Evolutionary conservation across 1,140 invertebrate species (phyloP), one percentile per base, ranked within the genome.

Genomic region (Pogonognathellus flavescens): DNA sequence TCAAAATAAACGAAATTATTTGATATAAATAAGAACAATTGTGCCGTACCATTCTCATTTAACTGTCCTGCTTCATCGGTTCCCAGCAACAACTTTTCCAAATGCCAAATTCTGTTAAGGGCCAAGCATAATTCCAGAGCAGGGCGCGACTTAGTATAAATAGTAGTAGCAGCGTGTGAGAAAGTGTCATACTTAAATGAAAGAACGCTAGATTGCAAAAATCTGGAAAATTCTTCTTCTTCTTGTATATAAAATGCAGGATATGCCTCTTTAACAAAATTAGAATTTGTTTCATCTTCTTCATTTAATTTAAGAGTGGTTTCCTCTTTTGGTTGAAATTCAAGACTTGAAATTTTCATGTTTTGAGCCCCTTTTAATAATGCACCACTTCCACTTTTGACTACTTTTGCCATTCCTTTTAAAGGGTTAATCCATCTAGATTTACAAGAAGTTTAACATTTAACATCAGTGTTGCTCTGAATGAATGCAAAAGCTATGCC

Each of bases 71-170:
- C 10, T 88, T 84, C 87, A 91, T 91, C 57, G 91, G 86, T 25
- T 88, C 87, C 50, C 88, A 85, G 86, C 90, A 92, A 0, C 88
- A 87, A 70, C 90, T 88, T 88, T 90, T 90, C 31, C 89, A 91
- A 85, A 90, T 89, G 80, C 88, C 88, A 88, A 89, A 91, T 88
- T 92, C 91, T 66, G 60, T 88, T 84, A 31, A 84, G 20, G 1
- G 82, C 57, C 22, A 86, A 14, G 49, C 85, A 88, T 0, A 86
- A 80, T 62, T 88, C 85, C 13, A 88, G 60, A 6, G 85, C 80
- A 41, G 85, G 85, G 55, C 76, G 80, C 11, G 87, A 66, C 13
- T 80, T n/a, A 0, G 41, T 60, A 49, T 72, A 86, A 53, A 53
- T 60, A 20, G 50, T 9, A 10, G 59, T 50, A 9, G 81, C 16